Conservation (phyloP, 2,797 vertebrate species). For the Mus caroli region DNA sequence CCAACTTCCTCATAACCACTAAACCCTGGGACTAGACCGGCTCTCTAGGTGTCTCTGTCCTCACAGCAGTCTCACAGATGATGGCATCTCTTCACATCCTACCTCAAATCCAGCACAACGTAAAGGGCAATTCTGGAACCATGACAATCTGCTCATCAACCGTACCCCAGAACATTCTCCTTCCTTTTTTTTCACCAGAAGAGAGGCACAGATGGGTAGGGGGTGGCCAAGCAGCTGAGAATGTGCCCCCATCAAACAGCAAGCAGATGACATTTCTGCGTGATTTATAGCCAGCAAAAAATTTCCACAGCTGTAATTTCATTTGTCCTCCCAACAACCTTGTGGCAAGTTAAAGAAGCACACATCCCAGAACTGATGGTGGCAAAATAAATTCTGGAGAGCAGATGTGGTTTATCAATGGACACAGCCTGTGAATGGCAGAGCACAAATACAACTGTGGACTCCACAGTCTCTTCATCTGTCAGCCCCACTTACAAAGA, state of each 20-base stretch:
- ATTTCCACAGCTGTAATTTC: slow-evolving; percentile 53
- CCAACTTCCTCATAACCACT: not conserved
- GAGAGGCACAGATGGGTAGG: not conserved
- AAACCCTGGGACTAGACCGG: rapidly evolving
- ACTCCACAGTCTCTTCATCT: not conserved
- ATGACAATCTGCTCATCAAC: not conserved
- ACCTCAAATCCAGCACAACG: not conserved
- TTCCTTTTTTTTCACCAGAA: not conserved
- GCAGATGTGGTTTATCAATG: not conserved
- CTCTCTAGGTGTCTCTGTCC: not conserved
- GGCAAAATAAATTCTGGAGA: not conserved
- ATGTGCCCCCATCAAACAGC: not conserved
- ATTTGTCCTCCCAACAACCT: slow-evolving; percentile 63
- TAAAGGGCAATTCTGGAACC: not conserved
- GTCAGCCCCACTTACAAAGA: slow-evolving; percentile 7
- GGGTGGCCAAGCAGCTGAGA: not conserved
- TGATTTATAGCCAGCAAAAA: slow-evolving; percentile 44
- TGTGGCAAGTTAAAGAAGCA: slow-evolving; percentile 40
- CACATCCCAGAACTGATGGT: not conserved
- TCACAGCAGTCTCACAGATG: not conserved
- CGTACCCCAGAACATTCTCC: not conserved
- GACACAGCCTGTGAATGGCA: not conserved
- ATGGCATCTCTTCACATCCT: not conserved
- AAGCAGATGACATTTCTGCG: not conserved
- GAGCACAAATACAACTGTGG: not conserved